These are phyloP conservation scores for Cassiopea andromeda DNA, from an alignment of 30 jellyfish, hydroid and myxozoan genomes.

Conservation along the genomic window DNA sequence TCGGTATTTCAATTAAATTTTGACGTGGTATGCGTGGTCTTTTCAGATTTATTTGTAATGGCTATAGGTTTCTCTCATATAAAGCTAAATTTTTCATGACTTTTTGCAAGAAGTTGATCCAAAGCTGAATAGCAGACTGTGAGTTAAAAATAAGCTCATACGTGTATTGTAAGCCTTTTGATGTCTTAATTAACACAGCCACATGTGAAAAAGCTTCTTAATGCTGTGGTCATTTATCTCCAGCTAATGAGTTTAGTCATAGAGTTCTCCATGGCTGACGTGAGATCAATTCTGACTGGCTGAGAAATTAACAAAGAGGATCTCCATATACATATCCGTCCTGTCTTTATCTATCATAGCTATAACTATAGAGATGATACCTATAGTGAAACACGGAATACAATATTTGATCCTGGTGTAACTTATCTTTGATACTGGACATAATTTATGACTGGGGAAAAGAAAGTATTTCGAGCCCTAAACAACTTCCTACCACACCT, in stretches of 20 bases:
- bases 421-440: too few relatives aligned
- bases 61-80: neutral
- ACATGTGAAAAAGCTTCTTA: neutral
- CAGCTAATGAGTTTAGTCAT: neutral
- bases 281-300: neutral
- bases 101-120: neutral
- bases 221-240: neutral
- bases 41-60: neutral
- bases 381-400: too few relatives aligned
- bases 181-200: neutral
- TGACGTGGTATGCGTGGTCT: neutral
- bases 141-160: neutral
- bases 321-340: neutral
- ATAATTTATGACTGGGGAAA: too few relatives aligned
- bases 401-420: too few relatives aligned
- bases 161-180: neutral
- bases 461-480: too few relatives aligned
- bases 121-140: neutral
- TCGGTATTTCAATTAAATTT: neutral
- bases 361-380: too few relatives aligned
- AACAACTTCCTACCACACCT: too few relatives aligned
- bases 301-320: neutral
- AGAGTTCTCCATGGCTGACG: neutral
- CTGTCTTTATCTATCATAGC: neutral
- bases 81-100: conserved; percentile 12